phyloP scores from a whole-genome alignment of 2,888 invertebrate species.

The Lasioglossum zephyrum region DNA sequence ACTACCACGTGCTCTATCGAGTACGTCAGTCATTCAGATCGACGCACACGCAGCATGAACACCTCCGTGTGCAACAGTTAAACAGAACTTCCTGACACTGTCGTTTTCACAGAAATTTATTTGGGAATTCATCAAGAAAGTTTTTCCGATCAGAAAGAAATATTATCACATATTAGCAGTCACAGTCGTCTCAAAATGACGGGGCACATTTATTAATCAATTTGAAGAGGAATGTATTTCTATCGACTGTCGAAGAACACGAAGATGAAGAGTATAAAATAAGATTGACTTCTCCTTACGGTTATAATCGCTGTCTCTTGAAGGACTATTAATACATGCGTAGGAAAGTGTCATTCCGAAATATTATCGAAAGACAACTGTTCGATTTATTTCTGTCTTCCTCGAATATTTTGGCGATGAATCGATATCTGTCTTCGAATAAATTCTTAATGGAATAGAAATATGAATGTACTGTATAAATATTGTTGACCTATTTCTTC shows the following conservation, averaged over 20 bases:
- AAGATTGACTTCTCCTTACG: not conserved
- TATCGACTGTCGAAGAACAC: not conserved
- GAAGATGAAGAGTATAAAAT: not conserved
- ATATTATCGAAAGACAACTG: not conserved
- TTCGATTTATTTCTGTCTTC: not conserved
- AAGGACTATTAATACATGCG: not conserved
- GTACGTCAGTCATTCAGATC: constrained; percentile 69
- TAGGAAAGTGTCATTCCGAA: not conserved
- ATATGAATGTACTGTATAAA: not conserved
- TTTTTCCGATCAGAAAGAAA: not conserved
- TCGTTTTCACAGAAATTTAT: not conserved
- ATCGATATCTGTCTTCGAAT: not conserved
- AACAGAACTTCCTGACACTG: constrained; percentile 60
- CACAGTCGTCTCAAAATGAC: not conserved
- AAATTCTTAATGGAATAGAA: not conserved
- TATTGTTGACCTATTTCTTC: not conserved
- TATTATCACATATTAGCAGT: not conserved
- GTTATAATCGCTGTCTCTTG: not conserved
- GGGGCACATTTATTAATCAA: not conserved
- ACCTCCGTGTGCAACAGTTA: constrained; percentile 72
- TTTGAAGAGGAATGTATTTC: not conserved
- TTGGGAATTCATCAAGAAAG: not conserved
- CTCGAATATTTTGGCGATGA: not conserved
- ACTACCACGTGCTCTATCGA: constrained; percentile 63
- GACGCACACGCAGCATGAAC: constrained; percentile 58